Conservation (phyloP, 2,888 invertebrate genomes). For the Leucophora obtusa region DNA sequence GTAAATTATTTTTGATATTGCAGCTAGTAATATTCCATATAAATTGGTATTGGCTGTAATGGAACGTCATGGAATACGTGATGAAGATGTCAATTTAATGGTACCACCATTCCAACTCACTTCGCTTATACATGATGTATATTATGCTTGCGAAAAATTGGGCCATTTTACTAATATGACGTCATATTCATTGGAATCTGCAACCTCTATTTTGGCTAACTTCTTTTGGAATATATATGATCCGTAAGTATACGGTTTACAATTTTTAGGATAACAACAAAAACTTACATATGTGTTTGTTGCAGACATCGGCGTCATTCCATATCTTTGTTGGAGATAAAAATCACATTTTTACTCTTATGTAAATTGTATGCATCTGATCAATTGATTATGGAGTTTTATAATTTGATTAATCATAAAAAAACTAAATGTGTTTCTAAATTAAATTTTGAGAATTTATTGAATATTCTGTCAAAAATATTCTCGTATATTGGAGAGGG, state of each 20-base stretch:
- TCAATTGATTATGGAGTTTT: slow-evolving; percentile 73
- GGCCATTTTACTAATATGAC: slow-evolving; percentile 72
- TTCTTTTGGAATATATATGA: slow-evolving; percentile 78
- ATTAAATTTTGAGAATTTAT: slow-evolving; percentile 74
- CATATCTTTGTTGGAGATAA: slow-evolving; percentile 76
- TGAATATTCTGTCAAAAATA: slow-evolving; percentile 74
- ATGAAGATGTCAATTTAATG: slow-evolving; percentile 72
- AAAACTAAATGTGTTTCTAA: slow-evolving; percentile 74
- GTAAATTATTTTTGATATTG: slow-evolving; percentile 8
- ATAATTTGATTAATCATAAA: slow-evolving; percentile 70
- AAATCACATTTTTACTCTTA: slow-evolving; percentile 75
- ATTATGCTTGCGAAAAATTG: slow-evolving; percentile 76
- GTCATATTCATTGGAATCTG: slow-evolving; percentile 71
- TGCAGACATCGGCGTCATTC: slow-evolving; percentile 74
- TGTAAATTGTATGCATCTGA: slow-evolving; percentile 74
- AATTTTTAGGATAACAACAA: too few species aligned
- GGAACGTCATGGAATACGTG: slow-evolving; percentile 73
- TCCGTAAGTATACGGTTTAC: slow-evolving; percentile 70
- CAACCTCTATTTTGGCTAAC: slow-evolving; percentile 73
- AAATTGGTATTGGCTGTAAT: slow-evolving; percentile 75
- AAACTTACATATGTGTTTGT: neutral
- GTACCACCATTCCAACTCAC: slow-evolving; percentile 76
- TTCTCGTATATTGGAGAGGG: slow-evolving; percentile 76
- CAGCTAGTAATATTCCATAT: slow-evolving; percentile 76
- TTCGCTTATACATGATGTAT: slow-evolving; percentile 76